Base-by-base conservation (phyloP, 2,888 invertebrate genomes). In the Carterocephalus palaemon region DNA sequence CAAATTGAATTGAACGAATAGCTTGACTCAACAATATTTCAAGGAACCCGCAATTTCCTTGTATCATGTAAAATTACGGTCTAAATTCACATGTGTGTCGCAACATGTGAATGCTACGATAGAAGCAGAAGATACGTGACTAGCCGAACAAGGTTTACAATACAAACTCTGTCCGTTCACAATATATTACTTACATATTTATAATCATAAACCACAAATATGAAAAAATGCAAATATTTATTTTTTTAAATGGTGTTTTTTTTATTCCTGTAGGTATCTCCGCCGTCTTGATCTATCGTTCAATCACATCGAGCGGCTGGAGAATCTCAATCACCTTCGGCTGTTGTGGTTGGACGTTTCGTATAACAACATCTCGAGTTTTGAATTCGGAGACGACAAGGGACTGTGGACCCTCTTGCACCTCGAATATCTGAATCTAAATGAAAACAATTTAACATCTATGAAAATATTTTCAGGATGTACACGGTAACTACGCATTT, bases 251-350 rank as follows among this genome's bases (percentile, higher is more conserved):
- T 20, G 19, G 6, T 19, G 15, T 12, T 46, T n/a, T 9, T 1
- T 24, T 19, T 22, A n/a, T 34, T 34, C 2, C 38, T 67, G 32
- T 53, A 91, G 90, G 57, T 89, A 88, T 62, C 75, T 91, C 8
- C 80, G 85, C 10, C 84, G 88, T 9, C 70, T 91, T 32, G 88
- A 91, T 58, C 64, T 91, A 19, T 90, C 90, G 0, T 85, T 88
- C 54, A 91, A 91, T 61, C 75, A 88, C 47, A 90, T 91, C 39
- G 77, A 83, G 54, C 69, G 72, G 7, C 64, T 91, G 1, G 88
- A 89, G 62, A 89, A 90, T 61, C 68, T 91, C 46, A 88, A 87
- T 53, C 58, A 89, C 51, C 65, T 90, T 31, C 78, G 78, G 20
- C 67, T 91, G 8, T 57, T 84, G 23, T 88, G 89, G 80, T 59